A percentile compares a stretch with the other conserved stretches of the same genome.
Conservation (phyloP, 2,113 vertebrate genomes). For the Ochotona curzoniae region DNA sequence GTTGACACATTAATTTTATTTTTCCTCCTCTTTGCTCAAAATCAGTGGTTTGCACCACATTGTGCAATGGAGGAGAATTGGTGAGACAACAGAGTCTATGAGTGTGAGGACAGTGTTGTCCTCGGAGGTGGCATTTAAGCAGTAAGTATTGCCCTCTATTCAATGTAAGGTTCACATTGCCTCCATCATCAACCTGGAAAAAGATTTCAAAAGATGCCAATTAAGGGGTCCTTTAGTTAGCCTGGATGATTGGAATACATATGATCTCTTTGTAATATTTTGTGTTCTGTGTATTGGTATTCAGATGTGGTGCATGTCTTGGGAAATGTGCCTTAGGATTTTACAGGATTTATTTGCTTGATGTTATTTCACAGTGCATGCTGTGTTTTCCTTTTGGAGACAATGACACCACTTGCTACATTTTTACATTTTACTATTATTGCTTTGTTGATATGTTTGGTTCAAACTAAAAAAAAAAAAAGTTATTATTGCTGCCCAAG, state of each 20-base stretch:
- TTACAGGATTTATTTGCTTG: slow-evolving; percentile 42
- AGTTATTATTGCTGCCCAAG: slow-evolving; percentile 42
- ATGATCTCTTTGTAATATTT: neutral
- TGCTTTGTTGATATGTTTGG: slow-evolving; percentile 60
- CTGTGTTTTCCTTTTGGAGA: slow-evolving; percentile 46
- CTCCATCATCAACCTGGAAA: neutral
- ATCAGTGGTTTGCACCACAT: neutral
- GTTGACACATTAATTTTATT: neutral
- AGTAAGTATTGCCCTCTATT: neutral
- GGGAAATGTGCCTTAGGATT: neutral
- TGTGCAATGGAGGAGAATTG: neutral
- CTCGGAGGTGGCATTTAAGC: neutral
- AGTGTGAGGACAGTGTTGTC: neutral
- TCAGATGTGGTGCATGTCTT: neutral
- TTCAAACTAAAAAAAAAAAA: slow-evolving; percentile 44
- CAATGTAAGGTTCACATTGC: neutral
- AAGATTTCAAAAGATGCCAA: neutral
- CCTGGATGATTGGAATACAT: neutral
- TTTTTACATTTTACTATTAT: slow-evolving; percentile 70
- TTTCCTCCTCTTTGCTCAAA: neutral
- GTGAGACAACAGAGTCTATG: neutral
- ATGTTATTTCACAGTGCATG: slow-evolving; percentile 29
- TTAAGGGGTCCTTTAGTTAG: neutral
- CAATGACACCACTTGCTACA: slow-evolving; percentile 35
- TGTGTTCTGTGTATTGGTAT: neutral